Base-by-base conservation (phyloP, 2,797 vertebrate genomes). In the Echeneis naucrates region DNA sequence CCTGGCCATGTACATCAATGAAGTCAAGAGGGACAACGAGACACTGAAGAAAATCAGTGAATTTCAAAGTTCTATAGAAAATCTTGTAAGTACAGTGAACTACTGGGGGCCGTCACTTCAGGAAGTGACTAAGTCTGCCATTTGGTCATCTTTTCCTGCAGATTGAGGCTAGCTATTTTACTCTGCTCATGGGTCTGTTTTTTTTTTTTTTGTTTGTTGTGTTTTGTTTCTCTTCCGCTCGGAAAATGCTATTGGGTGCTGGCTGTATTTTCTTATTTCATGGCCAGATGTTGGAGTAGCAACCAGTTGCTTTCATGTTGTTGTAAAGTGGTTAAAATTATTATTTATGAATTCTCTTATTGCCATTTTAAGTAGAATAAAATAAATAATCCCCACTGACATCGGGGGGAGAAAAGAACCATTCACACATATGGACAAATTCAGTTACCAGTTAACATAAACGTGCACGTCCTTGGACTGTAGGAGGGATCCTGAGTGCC, bases 1-100 rank as follows among this genome's bases (percentile, higher is more conserved):
- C 90, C 88, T 99, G 92, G 97, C 98, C n/a, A 98, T 99, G 97
- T 99, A 99, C 88, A 99, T 99, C 87, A 99, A 99, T 0, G 98
- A 99, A 76, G 97, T 99, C 11, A 99, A 99, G 80, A 94, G 98
- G 73, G 98, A 99, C 93, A 99, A 99, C 14, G 98, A 99, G 91
- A 99, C 98, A 0, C 87, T 99, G 82, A 99, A 99, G 95, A 99
- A 99, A 85, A 99, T 99, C 75, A 95, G 96, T 17, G 98, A 99
- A 85, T 99, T 99, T 83, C 98, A 99, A 93, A 98, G 95, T 68
- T 99, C 96, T 2, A 99, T 99, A 86, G 98, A 99, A 86, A 99
- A 99, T 75, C 83, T 99, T 94, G 98, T 99, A 84, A 96, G 97
- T 76, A 58, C 16, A 58, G 2, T 47, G 4, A 32, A 30, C 13